Evolutionary conservation across 2,888 invertebrate species (phyloP).

Genomic region (Drosophila silvestris): DNA sequence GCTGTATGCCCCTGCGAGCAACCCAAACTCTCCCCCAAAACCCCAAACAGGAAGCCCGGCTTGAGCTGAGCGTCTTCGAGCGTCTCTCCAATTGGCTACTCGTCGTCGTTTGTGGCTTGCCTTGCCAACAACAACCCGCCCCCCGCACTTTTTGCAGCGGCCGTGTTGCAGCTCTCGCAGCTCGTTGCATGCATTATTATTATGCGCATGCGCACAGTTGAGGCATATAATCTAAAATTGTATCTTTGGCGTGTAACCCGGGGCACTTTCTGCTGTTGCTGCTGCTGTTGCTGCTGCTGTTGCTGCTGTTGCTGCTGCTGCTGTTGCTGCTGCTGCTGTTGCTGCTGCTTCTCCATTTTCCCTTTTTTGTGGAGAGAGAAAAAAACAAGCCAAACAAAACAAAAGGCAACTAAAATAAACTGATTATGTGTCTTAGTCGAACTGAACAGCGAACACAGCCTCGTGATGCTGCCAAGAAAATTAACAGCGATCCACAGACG

Average conservation of each 20-base stretch:
- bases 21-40: constrained; percentile 11
- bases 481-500: constrained; percentile 57
- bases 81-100: constrained; percentile 71
- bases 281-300: constrained; percentile 11
- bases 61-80: constrained; percentile 36
- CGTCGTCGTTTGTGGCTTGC: constrained; percentile 34
- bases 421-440: constrained; percentile 72
- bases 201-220: constrained; percentile 83
- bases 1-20: constrained; percentile 43
- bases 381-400: constrained; percentile 24
- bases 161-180: constrained; percentile 46
- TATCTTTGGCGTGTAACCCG: constrained; percentile 84
- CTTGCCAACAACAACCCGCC: constrained; percentile 30
- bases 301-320: constrained; percentile 28
- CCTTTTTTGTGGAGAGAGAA: constrained; percentile 9
- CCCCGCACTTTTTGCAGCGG: constrained; percentile 12
- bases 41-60: constrained; percentile 68
- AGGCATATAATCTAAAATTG: constrained; percentile 83
- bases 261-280: constrained; percentile 73
- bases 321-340: constrained; percentile 7
- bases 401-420: constrained; percentile 71
- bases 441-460: constrained; percentile 15
- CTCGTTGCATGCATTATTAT: constrained; percentile 81
- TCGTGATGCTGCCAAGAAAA: constrained; percentile 50
- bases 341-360: constrained; percentile 28